Evolutionary conservation across 2,888 invertebrate genomes (phyloP), one percentile per base, ranked within the genome.

Genomic region (Malacosoma neustria): DNA sequence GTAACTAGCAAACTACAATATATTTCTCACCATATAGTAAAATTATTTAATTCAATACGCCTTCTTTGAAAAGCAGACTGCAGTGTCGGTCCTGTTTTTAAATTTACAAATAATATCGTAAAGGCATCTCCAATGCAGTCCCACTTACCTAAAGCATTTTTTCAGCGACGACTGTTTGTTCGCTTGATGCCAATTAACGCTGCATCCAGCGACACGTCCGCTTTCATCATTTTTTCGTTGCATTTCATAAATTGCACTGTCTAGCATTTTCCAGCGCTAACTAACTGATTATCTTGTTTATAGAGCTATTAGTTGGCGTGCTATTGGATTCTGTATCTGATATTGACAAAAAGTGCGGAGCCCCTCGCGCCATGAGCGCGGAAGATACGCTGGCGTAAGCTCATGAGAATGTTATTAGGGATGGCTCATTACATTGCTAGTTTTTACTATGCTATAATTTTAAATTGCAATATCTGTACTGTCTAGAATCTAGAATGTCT

Each of bases 251-350:
- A 59, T 61, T 48, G 39, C 40, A 31, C 40, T 44, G 45, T 37
- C 43, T 53, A 54, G 51, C 57, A 48, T 57, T 69, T 72, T 68
- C 70, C 70, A 70, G 71, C 73, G 67, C 62, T 70, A 72, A 71
- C 70, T 63, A 62, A 70, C 51, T 69, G 75, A 72, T 79, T 74
- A 81, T 77, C 75, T 79, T 66, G 74, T 81, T 80, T 80, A 79
- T 81, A 73, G 74, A 73, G 76, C 76, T 79, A 79, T 81, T 79
- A 80, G 75, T 62, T 68, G 70, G 68, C 64, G 58, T 61, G 54
- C 61, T 71, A 77, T 77, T 77, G 62, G 61, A 61, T 69, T 67
- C 56, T 65, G 69, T 73, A 73, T 80, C 74, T 64, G 61, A 71
- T 71, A 70, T 66, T 48, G 57, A 62, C 67, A 75, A 76, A 73